phyloP scores from a whole-genome alignment of 2,888 invertebrate species.

The Stenodera caucasica region DNA sequence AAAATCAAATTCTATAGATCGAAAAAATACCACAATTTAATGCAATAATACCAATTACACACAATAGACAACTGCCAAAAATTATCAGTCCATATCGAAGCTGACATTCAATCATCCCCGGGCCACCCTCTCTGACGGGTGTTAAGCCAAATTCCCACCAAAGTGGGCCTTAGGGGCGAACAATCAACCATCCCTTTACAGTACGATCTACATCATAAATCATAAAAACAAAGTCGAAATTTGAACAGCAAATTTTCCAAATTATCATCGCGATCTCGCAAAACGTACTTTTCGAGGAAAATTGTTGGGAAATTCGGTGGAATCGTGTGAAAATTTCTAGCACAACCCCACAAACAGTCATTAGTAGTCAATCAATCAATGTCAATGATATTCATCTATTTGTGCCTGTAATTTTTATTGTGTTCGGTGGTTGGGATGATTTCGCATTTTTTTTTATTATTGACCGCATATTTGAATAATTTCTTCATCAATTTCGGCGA shows the following conservation, averaged over 20 bases:
- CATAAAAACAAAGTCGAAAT: not conserved
- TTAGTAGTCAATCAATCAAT: constrained; percentile 38
- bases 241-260: not conserved
- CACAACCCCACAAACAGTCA: not conserved
- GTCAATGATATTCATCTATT: constrained; percentile 40
- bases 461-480: constrained; percentile 30
- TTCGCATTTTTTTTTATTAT: not conserved
- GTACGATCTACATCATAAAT: not conserved
- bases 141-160: constrained; percentile 47
- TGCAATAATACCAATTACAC: constrained; percentile 46
- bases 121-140: constrained; percentile 45
- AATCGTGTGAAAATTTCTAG: not conserved
- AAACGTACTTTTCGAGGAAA: not conserved
- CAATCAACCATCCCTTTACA: constrained; percentile 35
- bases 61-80: constrained; percentile 46
- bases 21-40: constrained; percentile 37
- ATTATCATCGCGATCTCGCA: not conserved
- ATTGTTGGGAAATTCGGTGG: not conserved
- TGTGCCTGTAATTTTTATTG: constrained; percentile 35
- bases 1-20: not conserved
- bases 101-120: constrained; percentile 45
- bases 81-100: constrained; percentile 48
- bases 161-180: constrained; percentile 42
- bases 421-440: constrained; percentile 8
- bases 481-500: constrained; percentile 20